Evolutionary conservation across 2,888 invertebrate species (phyloP).

Genomic region (Drosophila pseudotalamancana): DNA sequence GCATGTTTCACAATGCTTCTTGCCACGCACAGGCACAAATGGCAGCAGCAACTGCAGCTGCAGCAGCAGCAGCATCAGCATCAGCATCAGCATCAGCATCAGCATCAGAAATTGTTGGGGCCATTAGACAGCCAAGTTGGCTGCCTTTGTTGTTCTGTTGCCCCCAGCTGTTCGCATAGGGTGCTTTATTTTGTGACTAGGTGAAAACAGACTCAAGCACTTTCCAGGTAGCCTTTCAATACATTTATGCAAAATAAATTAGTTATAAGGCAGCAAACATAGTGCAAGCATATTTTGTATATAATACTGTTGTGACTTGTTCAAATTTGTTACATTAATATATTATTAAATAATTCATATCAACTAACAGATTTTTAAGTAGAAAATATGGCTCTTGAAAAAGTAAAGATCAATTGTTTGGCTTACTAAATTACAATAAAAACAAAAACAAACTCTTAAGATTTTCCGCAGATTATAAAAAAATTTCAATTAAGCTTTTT

Average conservation of each 20-base stretch:
- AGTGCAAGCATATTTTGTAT: background rate
- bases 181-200: background rate
- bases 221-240: background rate
- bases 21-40: constrained; percentile 22
- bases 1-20: constrained; percentile 44
- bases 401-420: no score
- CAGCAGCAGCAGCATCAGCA: constrained; percentile 18
- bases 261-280: background rate
- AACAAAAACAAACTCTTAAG: no score
- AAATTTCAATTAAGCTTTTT: background rate
- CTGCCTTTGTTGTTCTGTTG: constrained; percentile 16
- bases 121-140: constrained; percentile 27
- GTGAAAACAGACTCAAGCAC: background rate
- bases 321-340: no score
- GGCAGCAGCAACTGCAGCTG: background rate
- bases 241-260: background rate
- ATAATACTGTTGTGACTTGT: no score
- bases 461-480: no score
- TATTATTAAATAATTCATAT: no score
- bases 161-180: constrained; percentile 5
- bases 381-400: no score
- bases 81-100: constrained; percentile 2
- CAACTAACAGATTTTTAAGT: no score
- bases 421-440: no score
- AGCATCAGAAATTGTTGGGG: constrained; percentile 20